These are phyloP conservation scores for Ammodytes dubius DNA, from an alignment of 2,113 vertebrate genomes.

Conservation along the genomic window DNA sequence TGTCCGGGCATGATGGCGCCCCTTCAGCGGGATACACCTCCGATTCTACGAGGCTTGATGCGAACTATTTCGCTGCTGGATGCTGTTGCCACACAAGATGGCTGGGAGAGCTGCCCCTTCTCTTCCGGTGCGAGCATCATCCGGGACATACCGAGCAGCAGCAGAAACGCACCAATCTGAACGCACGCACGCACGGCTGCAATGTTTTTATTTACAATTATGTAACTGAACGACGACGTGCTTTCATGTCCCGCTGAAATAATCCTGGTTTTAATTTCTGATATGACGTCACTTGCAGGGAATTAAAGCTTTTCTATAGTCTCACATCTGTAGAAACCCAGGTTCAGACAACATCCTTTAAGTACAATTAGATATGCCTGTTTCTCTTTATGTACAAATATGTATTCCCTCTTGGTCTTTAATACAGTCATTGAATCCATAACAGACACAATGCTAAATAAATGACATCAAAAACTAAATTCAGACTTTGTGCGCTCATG, in stretches of 20 bases:
- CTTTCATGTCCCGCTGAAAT: conserved; percentile 5
- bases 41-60: conserved; percentile 92
- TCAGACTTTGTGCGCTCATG: too few relatives aligned
- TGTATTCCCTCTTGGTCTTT: too few relatives aligned
- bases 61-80: conserved; percentile 83
- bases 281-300: background rate
- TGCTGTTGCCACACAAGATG: conserved; percentile 93
- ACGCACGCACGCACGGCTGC: conserved; percentile 22
- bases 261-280: conserved; percentile 38
- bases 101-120: conserved; percentile 94
- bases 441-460: too few relatives aligned
- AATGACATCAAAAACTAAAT: too few relatives aligned
- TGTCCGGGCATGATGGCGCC: conserved; percentile 99
- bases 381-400: too few relatives aligned
- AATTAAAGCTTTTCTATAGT: background rate
- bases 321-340: background rate
- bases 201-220: conserved; percentile 77
- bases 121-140: conserved; percentile 96
- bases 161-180: conserved; percentile 54
- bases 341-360: too few relatives aligned
- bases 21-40: conserved; percentile 94
- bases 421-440: too few relatives aligned
- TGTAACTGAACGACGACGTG: conserved; percentile 36
- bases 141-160: conserved; percentile 84
- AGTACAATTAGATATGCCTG: too few relatives aligned